Percentiles rank a stretch among this genome's conserved stretches.
phyloP scores from a whole-genome alignment of 1,140 invertebrate genomes.

The Ectropis grisescens region DNA sequence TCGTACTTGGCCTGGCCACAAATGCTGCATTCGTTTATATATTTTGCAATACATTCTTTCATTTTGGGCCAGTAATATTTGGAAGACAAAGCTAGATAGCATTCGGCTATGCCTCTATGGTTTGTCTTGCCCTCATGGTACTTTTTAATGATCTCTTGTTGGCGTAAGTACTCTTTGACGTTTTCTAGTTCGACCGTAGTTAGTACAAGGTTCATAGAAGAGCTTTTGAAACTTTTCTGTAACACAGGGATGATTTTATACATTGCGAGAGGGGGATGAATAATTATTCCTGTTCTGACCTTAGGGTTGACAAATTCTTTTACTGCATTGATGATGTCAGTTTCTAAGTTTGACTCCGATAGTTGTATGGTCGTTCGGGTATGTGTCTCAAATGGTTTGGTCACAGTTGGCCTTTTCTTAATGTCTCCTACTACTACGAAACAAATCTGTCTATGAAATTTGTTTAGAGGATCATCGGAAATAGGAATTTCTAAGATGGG shows the following conservation, averaged over 20 bases:
- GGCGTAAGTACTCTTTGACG: slow-evolving; percentile 6
- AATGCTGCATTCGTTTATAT: slow-evolving; percentile 7
- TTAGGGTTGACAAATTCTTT: slow-evolving; percentile 12
- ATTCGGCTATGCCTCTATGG: slow-evolving; percentile 12
- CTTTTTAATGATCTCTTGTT: slow-evolving; percentile 10
- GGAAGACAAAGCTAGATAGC: slow-evolving; percentile 4
- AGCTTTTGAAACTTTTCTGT: slow-evolving; percentile 8
- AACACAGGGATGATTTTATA: slow-evolving; percentile 9
- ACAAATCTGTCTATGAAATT: slow-evolving; percentile 8
- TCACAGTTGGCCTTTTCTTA: slow-evolving; percentile 3
- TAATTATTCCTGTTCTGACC: slow-evolving; percentile 8
- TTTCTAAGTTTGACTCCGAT: slow-evolving; percentile 7
- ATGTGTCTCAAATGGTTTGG: slow-evolving; percentile 11
- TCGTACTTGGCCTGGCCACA: slow-evolving; percentile 13
- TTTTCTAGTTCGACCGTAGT: slow-evolving; percentile 8
- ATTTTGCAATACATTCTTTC: slow-evolving; percentile 9
- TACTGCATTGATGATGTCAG: slow-evolving; percentile 6
- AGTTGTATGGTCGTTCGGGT: slow-evolving; percentile 6
- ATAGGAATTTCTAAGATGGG: slow-evolving; percentile 14
- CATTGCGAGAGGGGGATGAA: slow-evolving; percentile 4
- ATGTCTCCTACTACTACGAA: slow-evolving; percentile 9
- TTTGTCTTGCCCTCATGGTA: slow-evolving; percentile 18
- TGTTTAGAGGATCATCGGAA: slow-evolving; percentile 9
- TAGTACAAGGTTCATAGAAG: slow-evolving; percentile 9
- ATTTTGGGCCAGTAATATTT: slow-evolving; percentile 15